phyloP scores from a whole-genome alignment of 2,113 vertebrate genomes.

The Colius striatus region DNA sequence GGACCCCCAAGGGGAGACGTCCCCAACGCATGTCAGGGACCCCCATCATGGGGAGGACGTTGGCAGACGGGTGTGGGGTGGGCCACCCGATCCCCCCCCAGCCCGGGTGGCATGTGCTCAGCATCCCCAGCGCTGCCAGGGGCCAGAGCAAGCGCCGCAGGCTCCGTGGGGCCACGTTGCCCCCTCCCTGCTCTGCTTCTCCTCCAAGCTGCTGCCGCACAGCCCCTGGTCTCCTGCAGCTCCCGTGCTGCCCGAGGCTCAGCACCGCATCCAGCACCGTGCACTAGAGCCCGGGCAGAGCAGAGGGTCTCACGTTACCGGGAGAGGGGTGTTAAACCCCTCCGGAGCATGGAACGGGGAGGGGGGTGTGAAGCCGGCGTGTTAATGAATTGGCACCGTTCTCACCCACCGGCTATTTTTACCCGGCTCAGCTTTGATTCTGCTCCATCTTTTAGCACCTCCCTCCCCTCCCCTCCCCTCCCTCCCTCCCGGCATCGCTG shows the following conservation, averaged over 20 bases:
- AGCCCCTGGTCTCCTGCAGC: not conserved
- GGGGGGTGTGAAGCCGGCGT: conserved; percentile 55
- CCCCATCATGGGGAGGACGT: too few relatives aligned
- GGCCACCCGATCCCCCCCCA: too few relatives aligned
- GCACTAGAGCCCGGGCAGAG: not conserved
- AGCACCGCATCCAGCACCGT: not conserved
- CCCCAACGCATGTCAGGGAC: too few relatives aligned
- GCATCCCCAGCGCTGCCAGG: too few relatives aligned
- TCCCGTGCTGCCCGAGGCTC: not conserved
- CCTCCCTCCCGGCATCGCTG: conserved; percentile 16
- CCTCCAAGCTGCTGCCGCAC: not conserved
- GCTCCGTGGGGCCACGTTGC: too few relatives aligned
- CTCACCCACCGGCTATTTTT: conserved; percentile 73
- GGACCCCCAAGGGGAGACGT: too few relatives aligned
- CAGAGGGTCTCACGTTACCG: not conserved
- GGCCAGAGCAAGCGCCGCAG: too few relatives aligned
- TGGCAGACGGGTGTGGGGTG: too few relatives aligned
- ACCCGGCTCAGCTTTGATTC: conserved; percentile 49
- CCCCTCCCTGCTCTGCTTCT: not conserved
- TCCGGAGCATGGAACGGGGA: not conserved
- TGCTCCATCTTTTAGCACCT: conserved; percentile 69
- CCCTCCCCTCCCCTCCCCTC: not conserved
- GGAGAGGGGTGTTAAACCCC: not conserved
- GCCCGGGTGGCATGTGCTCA: too few relatives aligned
- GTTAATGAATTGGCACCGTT: conserved; percentile 67